Base-by-base conservation (phyloP, 2,797 vertebrate species). In the Sebastes goodei region DNA sequence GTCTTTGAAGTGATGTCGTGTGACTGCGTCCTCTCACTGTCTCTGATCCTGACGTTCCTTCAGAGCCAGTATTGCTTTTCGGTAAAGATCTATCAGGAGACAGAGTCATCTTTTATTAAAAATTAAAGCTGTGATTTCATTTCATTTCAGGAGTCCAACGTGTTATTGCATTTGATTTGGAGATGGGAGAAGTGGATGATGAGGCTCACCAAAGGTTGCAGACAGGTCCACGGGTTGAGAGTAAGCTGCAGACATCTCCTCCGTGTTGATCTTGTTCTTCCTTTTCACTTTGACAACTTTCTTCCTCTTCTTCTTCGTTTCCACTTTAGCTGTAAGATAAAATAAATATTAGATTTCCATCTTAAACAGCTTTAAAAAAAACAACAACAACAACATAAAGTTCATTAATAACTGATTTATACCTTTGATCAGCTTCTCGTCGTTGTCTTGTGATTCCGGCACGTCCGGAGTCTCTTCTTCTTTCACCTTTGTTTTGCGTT, bases 11-110 rank as follows among this genome's bases (percentile, higher is more conserved):
- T 52, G 71, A 4, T 72, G 82, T 23, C 67, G 20, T 57, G 25
- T 62, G 72, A 20, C 55, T 5, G 6, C 20, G 1, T 21, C 79
- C 21, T 79, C 86, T 92, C 86, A 87, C 77, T 93, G 87, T 66
- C 86, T 85, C 84, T 93, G 93, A 77, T 94, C 92, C 88, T 96
- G 96, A 71, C 95, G 94, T 81, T 95, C 94, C 95, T 96, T 97
- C 85, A 97, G 92, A 84, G 96, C 95, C 92, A 95, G 89, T 84
- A 97, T 96, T 52, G 97, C 96, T 94, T 96, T 96, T 88, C 95
- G 89, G 93, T 97, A 97, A 79, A 97, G 96, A 93, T 97, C 97
- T 97, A 82, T 71, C 55, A 85, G 78, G 80, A 93, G 84, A 94
- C 71, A 94, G 67, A 82, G 70, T 82, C 15, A 42, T 81, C 27